These are phyloP conservation scores for Zoroaster sp. DNA, from an alignment of 53 echinoderm and acorn worm genomes.

Conservation along the genomic window DNA sequence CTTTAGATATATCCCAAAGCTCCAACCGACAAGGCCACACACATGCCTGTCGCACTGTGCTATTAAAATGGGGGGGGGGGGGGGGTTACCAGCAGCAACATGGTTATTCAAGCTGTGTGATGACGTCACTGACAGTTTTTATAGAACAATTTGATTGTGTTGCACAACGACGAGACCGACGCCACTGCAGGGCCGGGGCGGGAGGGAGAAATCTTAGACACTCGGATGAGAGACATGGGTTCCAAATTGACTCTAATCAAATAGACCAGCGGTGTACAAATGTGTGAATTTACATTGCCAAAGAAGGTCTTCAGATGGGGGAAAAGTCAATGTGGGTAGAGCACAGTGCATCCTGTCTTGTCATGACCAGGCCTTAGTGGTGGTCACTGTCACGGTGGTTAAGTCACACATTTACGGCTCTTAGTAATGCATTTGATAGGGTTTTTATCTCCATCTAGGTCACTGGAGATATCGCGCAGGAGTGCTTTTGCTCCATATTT, in stretches of 20 bases:
- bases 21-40: constrained; percentile 24
- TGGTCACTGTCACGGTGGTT: background rate
- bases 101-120: constrained; percentile 45
- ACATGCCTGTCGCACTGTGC: constrained; percentile 42
- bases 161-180: background rate
- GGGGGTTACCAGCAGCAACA: constrained; percentile 1
- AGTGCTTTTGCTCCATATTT: background rate
- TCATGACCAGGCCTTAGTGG: background rate
- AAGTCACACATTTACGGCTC: background rate
- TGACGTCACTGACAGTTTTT: constrained; percentile 47
- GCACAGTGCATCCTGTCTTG: background rate
- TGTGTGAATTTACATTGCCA: constrained; percentile 72
- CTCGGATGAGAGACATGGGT: constrained; percentile 42
- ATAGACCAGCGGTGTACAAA: constrained; percentile 59
- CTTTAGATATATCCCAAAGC: background rate
- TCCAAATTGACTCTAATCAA: constrained; percentile 61
- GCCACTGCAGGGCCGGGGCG: background rate
- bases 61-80: constrained; percentile 38
- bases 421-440: background rate
- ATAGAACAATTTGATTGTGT: background rate
- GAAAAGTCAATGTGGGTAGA: background rate
- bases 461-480: background rate
- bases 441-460: background rate
- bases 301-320: constrained; percentile 31
- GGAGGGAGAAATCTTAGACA: constrained; percentile 30